Evolutionary conservation across 1,140 invertebrate genomes (phyloP).

Genomic region (Triops longicaudatus): DNA sequence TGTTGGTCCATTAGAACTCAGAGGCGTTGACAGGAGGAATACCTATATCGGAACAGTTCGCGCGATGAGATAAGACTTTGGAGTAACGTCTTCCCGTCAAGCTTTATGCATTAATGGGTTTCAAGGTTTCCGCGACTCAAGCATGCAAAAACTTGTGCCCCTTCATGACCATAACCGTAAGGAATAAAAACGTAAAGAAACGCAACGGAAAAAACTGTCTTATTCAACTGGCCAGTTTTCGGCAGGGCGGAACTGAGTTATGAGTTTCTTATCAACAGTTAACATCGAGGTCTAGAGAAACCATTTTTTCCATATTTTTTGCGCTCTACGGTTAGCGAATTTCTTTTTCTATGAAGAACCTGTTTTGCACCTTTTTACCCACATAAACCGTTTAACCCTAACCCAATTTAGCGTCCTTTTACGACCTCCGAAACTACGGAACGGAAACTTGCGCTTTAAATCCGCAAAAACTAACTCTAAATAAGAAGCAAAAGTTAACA

Average conservation of each 20-base stretch:
- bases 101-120: background rate
- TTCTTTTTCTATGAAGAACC: no score
- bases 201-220: no score
- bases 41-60: background rate
- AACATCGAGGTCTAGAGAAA: background rate
- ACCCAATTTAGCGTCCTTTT: no score
- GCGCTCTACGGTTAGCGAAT: no score
- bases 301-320: background rate
- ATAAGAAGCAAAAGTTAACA: no score
- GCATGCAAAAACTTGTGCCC: background rate
- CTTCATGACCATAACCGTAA: background rate
- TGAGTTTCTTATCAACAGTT: background rate
- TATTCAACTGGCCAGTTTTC: background rate
- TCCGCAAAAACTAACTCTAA: no score
- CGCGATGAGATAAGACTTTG: background rate
- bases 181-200: no score
- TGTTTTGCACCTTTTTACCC: no score
- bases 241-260: background rate
- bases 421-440: no score
- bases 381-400: no score
- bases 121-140: background rate
- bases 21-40: background rate
- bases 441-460: no score
- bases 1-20: background rate
- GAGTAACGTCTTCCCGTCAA: background rate